These are phyloP conservation scores for Diadegma fenestrale DNA, from an alignment of 2,888 invertebrate species.

Conservation along the genomic window DNA sequence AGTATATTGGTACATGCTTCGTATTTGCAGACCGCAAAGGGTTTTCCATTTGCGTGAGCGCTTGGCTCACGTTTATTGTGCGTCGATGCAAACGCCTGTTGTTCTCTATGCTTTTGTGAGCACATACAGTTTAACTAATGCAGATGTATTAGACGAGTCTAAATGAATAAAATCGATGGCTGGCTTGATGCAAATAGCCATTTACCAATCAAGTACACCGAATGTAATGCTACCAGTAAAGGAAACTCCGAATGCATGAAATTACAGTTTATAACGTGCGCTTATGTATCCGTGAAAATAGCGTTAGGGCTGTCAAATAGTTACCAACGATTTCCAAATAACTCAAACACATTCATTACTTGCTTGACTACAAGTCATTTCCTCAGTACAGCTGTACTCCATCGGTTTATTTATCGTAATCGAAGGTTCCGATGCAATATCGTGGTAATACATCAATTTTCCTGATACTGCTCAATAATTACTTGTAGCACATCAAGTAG, in stretches of 20 bases:
- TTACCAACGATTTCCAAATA: neutral
- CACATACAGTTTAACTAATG: conserved; percentile 21
- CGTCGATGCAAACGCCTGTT: conserved; percentile 29
- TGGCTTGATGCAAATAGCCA: conserved; percentile 25
- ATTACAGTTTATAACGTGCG: neutral
- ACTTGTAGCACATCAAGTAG: conserved; percentile 19
- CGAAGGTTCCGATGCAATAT: conserved; percentile 2
- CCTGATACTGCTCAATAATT: conserved; percentile 31
- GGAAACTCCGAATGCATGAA: neutral
- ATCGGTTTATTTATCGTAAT: neutral
- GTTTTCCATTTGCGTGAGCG: conserved; percentile 45
- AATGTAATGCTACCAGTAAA: neutral
- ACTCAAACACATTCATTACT: neutral
- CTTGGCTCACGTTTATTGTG: conserved; percentile 14
- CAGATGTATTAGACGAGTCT: neutral
- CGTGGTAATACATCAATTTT: conserved; percentile 4
- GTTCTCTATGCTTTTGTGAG: conserved; percentile 31
- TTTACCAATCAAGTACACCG: neutral
- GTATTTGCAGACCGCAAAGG: conserved; percentile 42
- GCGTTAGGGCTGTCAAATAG: neutral
- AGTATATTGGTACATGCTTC: conserved; percentile 39
- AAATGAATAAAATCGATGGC: conserved; percentile 39
- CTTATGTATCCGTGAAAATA: neutral
- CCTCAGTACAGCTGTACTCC: neutral
- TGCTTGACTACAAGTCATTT: neutral